Evolutionary conservation across 2,113 vertebrate species (phyloP).

Genomic region (Protobothrops mucrosquamatus): DNA sequence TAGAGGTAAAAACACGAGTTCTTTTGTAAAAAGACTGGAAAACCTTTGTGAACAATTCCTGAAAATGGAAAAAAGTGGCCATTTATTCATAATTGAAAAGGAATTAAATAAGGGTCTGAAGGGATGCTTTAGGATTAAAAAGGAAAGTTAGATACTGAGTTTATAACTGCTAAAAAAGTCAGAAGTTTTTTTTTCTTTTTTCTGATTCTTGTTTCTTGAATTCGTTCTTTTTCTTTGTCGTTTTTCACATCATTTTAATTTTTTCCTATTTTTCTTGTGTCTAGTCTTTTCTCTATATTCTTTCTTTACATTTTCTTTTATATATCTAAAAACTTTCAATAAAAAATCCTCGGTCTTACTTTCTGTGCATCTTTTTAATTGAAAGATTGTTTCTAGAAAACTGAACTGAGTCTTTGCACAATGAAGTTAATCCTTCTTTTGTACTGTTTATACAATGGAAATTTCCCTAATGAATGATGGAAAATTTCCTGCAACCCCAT

Average conservation of each 20-base stretch:
- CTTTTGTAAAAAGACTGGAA: neutral
- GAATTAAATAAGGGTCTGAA: neutral
- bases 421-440: neutral
- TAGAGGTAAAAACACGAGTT: neutral
- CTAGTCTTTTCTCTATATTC: neutral
- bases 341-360: neutral
- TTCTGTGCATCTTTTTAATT: neutral
- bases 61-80: neutral
- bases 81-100: neutral
- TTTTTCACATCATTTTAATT: neutral
- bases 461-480: no score
- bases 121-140: neutral
- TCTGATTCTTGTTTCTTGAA: neutral
- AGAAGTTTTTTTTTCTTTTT: neutral
- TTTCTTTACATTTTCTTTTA: neutral
- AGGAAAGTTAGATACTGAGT: neutral
- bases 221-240: neutral
- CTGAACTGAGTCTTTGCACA: neutral
- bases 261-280: neutral
- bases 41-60: neutral
- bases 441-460: neutral
- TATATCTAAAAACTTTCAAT: neutral
- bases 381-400: neutral
- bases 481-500: neutral
- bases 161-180: neutral